A percentile compares a stretch with the other conserved stretches of the same genome.
phyloP scores from a whole-genome alignment of 2,797 vertebrate genomes.

The Aeoliscus strigatus region DNA sequence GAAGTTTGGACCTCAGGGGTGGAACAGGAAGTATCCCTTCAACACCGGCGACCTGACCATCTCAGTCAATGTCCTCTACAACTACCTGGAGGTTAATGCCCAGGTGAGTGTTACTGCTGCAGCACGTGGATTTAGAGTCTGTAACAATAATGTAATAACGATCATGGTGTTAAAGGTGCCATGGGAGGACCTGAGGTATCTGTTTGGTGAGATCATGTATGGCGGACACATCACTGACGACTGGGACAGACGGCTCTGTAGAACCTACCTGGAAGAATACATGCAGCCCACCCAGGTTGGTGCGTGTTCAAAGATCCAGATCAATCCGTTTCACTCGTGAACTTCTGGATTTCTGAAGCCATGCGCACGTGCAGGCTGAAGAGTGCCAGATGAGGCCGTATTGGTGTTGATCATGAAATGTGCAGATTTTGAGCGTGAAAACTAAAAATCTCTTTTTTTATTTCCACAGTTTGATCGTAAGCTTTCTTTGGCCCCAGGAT shows the following conservation, averaged over 20 bases:
- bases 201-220: conserved; percentile 82
- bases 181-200: conserved; percentile 78
- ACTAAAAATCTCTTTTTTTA: neutral
- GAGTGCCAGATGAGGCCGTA: too few relatives aligned
- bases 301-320: conserved; percentile 1
- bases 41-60: conserved; percentile 77
- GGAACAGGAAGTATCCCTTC: conserved; percentile 81
- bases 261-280: conserved; percentile 79
- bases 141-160: conserved; percentile 6
- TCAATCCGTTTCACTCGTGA: too few relatives aligned
- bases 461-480: conserved; percentile 74
- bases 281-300: conserved; percentile 78
- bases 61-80: conserved; percentile 75
- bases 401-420: neutral
- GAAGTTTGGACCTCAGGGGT: conserved; percentile 79
- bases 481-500: conserved; percentile 71
- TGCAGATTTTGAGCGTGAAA: neutral
- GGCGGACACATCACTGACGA: conserved; percentile 79
- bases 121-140: neutral
- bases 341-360: too few relatives aligned
- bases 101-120: conserved; percentile 51
- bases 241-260: conserved; percentile 79
- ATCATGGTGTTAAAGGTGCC: conserved; percentile 62
- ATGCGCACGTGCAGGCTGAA: too few relatives aligned
- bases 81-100: conserved; percentile 79